Conservation (phyloP, 2,797 vertebrate species). For the Pterois miles region DNA sequence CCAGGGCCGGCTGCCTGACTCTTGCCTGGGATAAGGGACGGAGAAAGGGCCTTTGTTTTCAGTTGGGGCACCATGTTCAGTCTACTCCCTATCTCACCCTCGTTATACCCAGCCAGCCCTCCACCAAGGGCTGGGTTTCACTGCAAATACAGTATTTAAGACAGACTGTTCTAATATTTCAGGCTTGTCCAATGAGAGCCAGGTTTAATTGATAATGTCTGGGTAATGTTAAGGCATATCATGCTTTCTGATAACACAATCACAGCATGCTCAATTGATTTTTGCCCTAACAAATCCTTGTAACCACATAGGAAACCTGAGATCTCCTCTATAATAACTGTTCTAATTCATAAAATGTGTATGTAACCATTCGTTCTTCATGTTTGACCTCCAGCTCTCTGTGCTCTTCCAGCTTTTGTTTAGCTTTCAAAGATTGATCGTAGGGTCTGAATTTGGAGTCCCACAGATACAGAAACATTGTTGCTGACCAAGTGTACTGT, state of each 20-base stretch:
- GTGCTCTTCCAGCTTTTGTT: background rate
- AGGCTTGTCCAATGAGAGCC: slow-evolving; percentile 17
- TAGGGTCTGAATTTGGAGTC: background rate
- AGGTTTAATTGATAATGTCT: slow-evolving; percentile 2
- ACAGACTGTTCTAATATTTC: slow-evolving; percentile 14
- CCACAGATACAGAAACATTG: background rate
- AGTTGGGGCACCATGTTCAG: slow-evolving; percentile 11
- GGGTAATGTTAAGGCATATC: background rate
- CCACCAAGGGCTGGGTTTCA: slow-evolving; percentile 5
- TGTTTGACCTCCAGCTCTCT: slow-evolving; percentile 4
- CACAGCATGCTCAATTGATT: slow-evolving; percentile 36
- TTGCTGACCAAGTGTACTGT: background rate
- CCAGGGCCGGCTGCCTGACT: slow-evolving; percentile 38
- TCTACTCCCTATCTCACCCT: background rate
- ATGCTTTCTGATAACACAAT: slow-evolving; percentile 28
- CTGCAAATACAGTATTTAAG: slow-evolving; percentile 23
- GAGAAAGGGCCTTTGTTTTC: slow-evolving; percentile 76
- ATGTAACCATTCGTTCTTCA: background rate
- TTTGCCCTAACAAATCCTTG: slow-evolving; percentile 4
- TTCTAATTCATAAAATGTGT: slow-evolving; percentile 8
- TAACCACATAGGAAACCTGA: slow-evolving; percentile 15
- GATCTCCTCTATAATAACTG: background rate
- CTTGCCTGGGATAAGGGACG: slow-evolving; percentile 4
- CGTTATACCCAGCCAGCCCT: background rate
- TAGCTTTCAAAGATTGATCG: background rate